These are phyloP conservation scores for Holacanthus passer DNA, from an alignment of 2,113 vertebrate species.

Conservation along the genomic window DNA sequence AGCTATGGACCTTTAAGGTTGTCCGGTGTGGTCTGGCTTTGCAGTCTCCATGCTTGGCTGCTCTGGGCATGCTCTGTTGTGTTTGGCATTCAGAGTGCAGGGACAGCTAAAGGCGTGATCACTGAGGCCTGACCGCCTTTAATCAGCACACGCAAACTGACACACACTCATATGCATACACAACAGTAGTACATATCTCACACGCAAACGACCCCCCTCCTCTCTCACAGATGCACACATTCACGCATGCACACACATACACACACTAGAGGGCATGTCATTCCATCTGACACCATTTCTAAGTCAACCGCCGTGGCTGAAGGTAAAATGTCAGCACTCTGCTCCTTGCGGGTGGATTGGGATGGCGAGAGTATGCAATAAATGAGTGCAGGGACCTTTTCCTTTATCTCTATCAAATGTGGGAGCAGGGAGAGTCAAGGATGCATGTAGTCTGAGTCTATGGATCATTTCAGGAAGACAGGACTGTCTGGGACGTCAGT, in stretches of 20 bases:
- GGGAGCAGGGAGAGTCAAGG: conserved; percentile 52
- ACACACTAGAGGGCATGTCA: conserved; percentile 44
- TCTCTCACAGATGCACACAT: conserved; percentile 19
- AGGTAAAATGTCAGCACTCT: conserved; percentile 74
- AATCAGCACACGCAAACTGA: conserved; percentile 78
- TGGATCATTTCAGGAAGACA: conserved; percentile 59
- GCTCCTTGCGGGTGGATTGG: conserved; percentile 17
- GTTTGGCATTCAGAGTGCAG: conserved; percentile 82
- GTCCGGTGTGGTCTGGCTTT: conserved; percentile 58
- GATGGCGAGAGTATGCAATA: conserved; percentile 42
- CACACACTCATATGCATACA: conserved; percentile 62
- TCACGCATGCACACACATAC: background rate
- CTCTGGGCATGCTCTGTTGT: conserved; percentile 80
- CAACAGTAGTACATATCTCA: conserved; percentile 25
- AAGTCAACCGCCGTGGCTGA: conserved; percentile 58
- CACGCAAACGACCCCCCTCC: conserved; percentile 35
- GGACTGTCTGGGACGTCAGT: conserved; percentile 13
- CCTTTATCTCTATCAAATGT: conserved; percentile 54
- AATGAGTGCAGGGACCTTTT: conserved; percentile 70
- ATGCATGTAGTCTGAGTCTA: conserved; percentile 55
- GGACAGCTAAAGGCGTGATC: conserved; percentile 79
- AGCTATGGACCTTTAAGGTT: conserved; percentile 67
- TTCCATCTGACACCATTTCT: conserved; percentile 62
- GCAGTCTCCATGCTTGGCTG: conserved; percentile 73
- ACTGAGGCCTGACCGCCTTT: conserved; percentile 82